Percentiles rank a stretch among this genome's conserved stretches.
Conservation (phyloP, 1,140 invertebrate species). For the Diploscapter pachys region DNA sequence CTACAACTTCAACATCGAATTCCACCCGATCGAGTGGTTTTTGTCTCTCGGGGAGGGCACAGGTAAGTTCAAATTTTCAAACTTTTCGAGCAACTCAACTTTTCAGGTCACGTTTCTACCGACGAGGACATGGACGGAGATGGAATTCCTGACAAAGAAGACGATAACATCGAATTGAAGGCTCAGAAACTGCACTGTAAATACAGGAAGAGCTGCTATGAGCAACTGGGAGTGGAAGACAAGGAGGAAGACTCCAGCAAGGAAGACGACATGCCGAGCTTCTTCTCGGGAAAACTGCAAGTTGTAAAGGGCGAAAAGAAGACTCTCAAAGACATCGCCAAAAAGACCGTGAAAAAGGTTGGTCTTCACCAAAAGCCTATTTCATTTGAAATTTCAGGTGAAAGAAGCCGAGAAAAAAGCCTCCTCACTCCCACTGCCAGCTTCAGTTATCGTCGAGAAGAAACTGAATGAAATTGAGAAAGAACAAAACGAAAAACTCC, state of each 20-base stretch:
- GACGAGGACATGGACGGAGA: slow-evolving; percentile 25
- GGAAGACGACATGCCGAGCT: slow-evolving; percentile 35
- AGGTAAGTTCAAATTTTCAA: no score
- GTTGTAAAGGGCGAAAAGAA: slow-evolving; percentile 21
- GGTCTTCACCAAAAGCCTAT: no score
- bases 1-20: slow-evolving; percentile 7
- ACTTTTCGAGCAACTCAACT: slow-evolving; percentile 1
- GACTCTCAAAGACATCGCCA: slow-evolving; percentile 43
- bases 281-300: slow-evolving; percentile 15
- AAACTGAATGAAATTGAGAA: slow-evolving; percentile 37
- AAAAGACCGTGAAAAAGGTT: slow-evolving; percentile 30
- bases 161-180: slow-evolving; percentile 21
- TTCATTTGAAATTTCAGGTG: not conserved
- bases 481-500: slow-evolving; percentile 35
- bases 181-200: slow-evolving; percentile 44
- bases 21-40: slow-evolving; percentile 2
- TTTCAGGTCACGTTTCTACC: slow-evolving; percentile 1
- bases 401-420: slow-evolving; percentile 29
- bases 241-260: slow-evolving; percentile 33
- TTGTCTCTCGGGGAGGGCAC: slow-evolving; percentile 13
- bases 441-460: slow-evolving; percentile 25
- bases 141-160: slow-evolving; percentile 22
- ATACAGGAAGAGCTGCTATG: slow-evolving; percentile 44
- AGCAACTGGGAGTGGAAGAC: slow-evolving; percentile 37
- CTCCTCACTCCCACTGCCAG: slow-evolving; percentile 12